Percentiles rank a stretch among this genome's conserved stretches.
These are phyloP conservation scores for Notamacropus eugenii DNA, from an alignment of 2,797 vertebrate species.

Conservation along the genomic window DNA sequence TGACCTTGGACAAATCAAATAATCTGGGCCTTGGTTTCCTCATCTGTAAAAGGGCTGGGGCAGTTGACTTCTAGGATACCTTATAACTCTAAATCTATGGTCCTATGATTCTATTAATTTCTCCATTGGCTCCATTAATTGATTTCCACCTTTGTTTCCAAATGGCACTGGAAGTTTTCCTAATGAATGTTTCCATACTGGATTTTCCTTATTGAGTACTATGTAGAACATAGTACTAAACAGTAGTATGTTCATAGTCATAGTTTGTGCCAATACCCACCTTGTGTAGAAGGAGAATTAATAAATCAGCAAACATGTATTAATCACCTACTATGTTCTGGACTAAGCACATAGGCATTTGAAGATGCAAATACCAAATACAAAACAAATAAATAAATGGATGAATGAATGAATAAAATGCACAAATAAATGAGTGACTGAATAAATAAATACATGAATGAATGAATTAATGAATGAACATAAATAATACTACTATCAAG, in stretches of 20 bases:
- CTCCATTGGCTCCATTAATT: slow-evolving; percentile 2
- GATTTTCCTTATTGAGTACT: background rate
- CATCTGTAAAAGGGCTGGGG: background rate
- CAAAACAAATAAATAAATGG: background rate
- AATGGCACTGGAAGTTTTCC: slow-evolving; percentile 16
- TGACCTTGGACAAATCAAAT: background rate
- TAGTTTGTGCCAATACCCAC: background rate
- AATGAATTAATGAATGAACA: background rate
- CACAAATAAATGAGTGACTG: background rate
- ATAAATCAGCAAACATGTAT: background rate
- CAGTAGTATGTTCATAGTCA: background rate
- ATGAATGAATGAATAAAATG: background rate
- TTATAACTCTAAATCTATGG: background rate
- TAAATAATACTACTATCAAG: background rate
- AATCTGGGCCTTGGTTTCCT: background rate
- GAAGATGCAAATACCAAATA: background rate
- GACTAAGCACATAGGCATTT: background rate
- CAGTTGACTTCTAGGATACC: background rate
- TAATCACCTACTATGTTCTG: background rate
- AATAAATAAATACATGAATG: background rate
- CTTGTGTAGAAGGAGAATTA: background rate
- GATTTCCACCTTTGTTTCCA: slow-evolving; percentile 37
- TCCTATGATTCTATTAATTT: background rate
- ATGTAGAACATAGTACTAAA: background rate
- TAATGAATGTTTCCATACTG: background rate